Evolutionary conservation across 2,888 invertebrate genomes (phyloP).

Genomic region (Desoria tigrina): DNA sequence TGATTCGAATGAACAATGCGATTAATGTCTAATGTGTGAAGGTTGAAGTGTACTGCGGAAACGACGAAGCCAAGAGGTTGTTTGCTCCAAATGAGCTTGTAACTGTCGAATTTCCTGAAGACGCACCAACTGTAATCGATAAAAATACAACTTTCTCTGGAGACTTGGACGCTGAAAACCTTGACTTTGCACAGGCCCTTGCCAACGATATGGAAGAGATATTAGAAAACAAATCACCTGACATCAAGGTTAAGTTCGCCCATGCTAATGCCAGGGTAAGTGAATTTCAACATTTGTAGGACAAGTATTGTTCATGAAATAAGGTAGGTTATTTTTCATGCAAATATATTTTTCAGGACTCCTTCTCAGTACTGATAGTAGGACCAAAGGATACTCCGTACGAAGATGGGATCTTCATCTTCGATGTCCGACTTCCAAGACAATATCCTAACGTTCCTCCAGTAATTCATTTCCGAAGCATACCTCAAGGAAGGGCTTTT

Average conservation of each 20-base stretch:
- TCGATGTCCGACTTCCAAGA: neutral
- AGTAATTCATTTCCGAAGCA: neutral
- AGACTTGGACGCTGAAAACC: neutral
- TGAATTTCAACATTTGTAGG: too few relatives aligned
- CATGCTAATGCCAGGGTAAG: neutral
- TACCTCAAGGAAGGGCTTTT: neutral
- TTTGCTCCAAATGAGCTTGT: too few relatives aligned
- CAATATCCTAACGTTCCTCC: neutral
- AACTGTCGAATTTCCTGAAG: too few relatives aligned
- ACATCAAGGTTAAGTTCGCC: neutral
- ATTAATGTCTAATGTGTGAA: too few relatives aligned
- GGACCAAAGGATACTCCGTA: neutral
- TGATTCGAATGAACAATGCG: too few relatives aligned
- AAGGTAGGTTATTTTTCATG: too few relatives aligned
- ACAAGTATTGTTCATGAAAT: too few relatives aligned
- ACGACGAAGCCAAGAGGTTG: too few relatives aligned
- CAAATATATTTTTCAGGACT: conserved; percentile 6
- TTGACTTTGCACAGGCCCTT: neutral
- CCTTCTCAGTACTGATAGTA: neutral
- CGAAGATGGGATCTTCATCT: neutral
- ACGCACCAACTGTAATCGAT: too few relatives aligned
- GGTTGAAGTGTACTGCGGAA: too few relatives aligned
- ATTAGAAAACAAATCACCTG: neutral
- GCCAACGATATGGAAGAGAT: conserved; percentile 3
- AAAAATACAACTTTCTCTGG: too few relatives aligned